Base-by-base conservation (phyloP, 2,888 invertebrate genomes). In the Tachina lurida region DNA sequence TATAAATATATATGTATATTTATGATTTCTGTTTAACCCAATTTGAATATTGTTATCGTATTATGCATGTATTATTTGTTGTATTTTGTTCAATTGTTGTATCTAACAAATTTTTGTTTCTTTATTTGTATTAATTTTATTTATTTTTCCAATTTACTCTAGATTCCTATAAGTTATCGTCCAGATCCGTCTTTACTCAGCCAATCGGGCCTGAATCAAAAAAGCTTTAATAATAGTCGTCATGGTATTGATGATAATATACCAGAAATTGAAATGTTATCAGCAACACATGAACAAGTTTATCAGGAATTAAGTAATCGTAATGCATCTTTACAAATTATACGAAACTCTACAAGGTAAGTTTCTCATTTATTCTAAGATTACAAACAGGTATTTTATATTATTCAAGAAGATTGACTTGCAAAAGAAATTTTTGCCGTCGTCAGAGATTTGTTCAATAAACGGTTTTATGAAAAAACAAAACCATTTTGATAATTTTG, bases 281-380 rank as follows among this genome's bases (percentile, higher is more conserved):
- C 91, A 10, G 88, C 91, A 63, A 91, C 91, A 45, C 93, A 93
- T 87, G 92, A 93, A 80, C 90, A 91, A 86, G 91, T 93, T 19
- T 91, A 91, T 75, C 92, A 93, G 87, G 92, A 93, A 87, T 87
- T 93, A 65, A 92, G 90, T 83, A 93, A 92, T 88, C 91, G 93
- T 12, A 91, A 93, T 89, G 91, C 92, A 15, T 91, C 91, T 54
- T 88, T 93, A 49, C 92, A 93, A 74, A 81, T 93, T 78, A 89
- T 93, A 74, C 88, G 93, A 5, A 91, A 90, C 81, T 91, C 92
- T 73, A 93, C 92, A 58, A 90, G 92, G 93, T 93, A 79, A 83
- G 87, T 65, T 12, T 13, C 19, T 41, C 0, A 41, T 43, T 67
- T 19, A 52, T 63, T 39, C 1, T 2, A 13, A 63, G 31, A n/a